These are phyloP conservation scores for Maniola jurtina DNA, from an alignment of 1,140 invertebrate genomes.

Conservation along the genomic window DNA sequence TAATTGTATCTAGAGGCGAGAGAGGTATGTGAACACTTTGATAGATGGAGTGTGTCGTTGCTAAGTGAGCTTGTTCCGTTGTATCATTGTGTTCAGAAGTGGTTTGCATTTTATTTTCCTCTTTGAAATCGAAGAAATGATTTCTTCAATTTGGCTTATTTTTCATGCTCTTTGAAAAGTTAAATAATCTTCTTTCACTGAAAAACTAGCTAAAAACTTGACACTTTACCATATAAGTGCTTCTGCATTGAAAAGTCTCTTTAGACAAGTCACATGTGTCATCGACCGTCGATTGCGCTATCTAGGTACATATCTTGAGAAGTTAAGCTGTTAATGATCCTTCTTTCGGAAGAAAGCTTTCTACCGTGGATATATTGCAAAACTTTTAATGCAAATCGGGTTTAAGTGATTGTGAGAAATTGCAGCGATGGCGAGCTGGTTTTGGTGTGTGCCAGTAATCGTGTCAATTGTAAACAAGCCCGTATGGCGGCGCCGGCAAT, in stretches of 20 bases:
- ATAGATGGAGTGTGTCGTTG: conserved; percentile 8
- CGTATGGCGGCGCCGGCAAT: conserved; percentile 61
- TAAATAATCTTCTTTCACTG: too few species aligned
- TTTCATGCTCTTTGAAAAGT: too few species aligned
- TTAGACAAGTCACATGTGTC: too few species aligned
- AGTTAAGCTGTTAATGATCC: too few species aligned
- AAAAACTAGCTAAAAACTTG: too few species aligned
- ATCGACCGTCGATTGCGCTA: too few species aligned
- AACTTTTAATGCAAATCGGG: not conserved
- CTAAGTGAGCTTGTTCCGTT: not conserved
- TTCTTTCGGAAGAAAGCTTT: not conserved
- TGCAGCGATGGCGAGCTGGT: conserved; percentile 39
- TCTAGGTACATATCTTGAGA: too few species aligned
- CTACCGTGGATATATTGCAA: not conserved
- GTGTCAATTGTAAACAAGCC: conserved; percentile 72
- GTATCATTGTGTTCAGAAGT: not conserved
- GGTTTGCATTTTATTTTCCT: not conserved
- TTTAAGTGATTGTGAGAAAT: conserved; percentile 42
- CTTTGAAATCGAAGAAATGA: not conserved
- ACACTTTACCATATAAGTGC: too few species aligned
- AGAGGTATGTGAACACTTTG: conserved; percentile 5
- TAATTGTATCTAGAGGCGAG: conserved; percentile 12
- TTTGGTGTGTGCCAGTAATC: conserved; percentile 63
- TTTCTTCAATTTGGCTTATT: not conserved
- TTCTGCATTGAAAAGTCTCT: too few species aligned